A percentile compares a stretch with the other conserved stretches of the same genome.
These are phyloP conservation scores for Rapana venosa DNA, from an alignment of 2,888 invertebrate species.

Conservation along the genomic window DNA sequence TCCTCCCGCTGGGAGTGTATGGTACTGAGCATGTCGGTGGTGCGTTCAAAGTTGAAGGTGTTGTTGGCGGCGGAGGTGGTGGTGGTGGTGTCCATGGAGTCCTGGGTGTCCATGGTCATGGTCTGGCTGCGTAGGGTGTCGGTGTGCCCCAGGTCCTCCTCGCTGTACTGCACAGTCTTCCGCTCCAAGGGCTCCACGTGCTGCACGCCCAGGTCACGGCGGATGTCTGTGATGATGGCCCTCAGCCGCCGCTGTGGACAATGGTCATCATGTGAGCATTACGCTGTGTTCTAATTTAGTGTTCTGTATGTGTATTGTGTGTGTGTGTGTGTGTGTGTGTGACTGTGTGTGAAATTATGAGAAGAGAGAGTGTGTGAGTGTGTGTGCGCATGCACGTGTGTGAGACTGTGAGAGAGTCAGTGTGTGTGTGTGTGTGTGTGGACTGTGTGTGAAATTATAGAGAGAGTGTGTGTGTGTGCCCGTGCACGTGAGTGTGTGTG, in stretches of 20 bases:
- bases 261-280: no score
- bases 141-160: background rate
- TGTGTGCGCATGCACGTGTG: no score
- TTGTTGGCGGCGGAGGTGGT: constrained; percentile 31
- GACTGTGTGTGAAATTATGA: no score
- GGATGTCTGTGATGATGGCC: constrained; percentile 66
- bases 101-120: background rate
- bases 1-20: constrained; percentile 42
- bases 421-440: no score
- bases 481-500: no score
- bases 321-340: no score
- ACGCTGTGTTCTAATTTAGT: no score
- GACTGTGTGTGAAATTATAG: no score
- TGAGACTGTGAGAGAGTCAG: no score
- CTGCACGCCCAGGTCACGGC: constrained; percentile 67
- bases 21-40: constrained; percentile 51
- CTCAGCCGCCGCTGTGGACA: constrained; percentile 68
- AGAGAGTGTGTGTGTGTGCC: no score
- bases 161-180: background rate
- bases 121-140: background rate
- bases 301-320: no score
- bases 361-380: no score
- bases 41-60: constrained; percentile 50
- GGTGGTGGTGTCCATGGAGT: background rate
- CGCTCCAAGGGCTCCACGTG: background rate